Evolutionary conservation across 2,113 vertebrate genomes (phyloP).

Genomic region (Cathartes aura): DNA sequence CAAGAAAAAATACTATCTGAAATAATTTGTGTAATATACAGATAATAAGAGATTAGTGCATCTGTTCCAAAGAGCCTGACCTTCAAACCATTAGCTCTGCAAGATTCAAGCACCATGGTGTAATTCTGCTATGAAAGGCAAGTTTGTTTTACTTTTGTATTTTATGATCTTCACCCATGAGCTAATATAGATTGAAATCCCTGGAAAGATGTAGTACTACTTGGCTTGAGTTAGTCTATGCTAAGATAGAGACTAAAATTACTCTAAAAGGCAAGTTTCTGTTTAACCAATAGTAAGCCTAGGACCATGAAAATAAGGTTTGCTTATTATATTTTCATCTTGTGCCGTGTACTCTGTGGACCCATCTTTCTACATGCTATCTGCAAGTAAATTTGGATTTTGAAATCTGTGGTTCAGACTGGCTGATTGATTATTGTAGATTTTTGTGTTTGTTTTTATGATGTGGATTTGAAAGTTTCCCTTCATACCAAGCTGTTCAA

Average conservation of each 20-base stretch:
- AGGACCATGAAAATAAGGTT: background rate
- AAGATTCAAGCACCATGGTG: background rate
- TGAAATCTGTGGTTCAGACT: background rate
- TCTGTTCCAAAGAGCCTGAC: constrained; percentile 46
- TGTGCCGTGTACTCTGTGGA: background rate
- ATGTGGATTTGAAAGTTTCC: background rate
- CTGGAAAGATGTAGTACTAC: background rate
- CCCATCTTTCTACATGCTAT: background rate
- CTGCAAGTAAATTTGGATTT: background rate
- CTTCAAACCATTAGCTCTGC: constrained; percentile 46
- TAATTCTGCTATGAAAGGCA: constrained; percentile 49
- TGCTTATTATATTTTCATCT: background rate
- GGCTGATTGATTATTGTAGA: background rate
- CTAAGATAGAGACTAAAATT: background rate
- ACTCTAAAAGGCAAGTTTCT: constrained; percentile 8
- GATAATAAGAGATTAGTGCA: constrained; percentile 60
- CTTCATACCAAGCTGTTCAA: background rate
- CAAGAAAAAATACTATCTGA: constrained; percentile 32
- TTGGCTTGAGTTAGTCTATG: background rate
- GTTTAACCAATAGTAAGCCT: background rate
- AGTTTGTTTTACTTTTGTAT: constrained; percentile 40
- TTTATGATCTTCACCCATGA: background rate
- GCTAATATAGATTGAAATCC: constrained; percentile 5
- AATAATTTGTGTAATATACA: constrained; percentile 35
- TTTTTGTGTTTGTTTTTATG: background rate